phyloP scores from a whole-genome alignment of 1,140 invertebrate species.

The Papilio polyxenes region DNA sequence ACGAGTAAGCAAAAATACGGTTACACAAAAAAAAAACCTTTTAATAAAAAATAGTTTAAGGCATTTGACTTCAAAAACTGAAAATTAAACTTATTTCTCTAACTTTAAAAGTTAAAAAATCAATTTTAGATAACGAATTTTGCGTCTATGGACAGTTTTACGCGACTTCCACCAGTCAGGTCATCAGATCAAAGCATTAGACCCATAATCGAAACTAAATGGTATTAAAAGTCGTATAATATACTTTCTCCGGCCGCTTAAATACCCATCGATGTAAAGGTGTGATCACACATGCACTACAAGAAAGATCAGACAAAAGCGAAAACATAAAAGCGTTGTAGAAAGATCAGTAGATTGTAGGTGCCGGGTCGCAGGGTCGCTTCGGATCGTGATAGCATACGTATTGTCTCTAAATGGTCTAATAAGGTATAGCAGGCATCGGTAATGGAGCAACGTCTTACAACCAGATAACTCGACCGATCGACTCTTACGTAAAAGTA shows the following conservation, averaged over 20 bases:
- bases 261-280: background rate
- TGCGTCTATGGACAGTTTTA: background rate
- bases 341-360: slow-evolving; percentile 29
- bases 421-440: slow-evolving; percentile 31
- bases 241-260: background rate
- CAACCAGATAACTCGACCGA: slow-evolving; percentile 27
- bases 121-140: background rate
- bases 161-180: background rate
- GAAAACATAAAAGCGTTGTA: slow-evolving; percentile 31
- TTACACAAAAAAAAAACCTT: background rate
- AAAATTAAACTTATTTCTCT: background rate
- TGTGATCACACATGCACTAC: slow-evolving; percentile 9
- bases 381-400: slow-evolving; percentile 32
- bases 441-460: slow-evolving; percentile 26
- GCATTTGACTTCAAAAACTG: background rate
- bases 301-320: background rate
- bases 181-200: slow-evolving; percentile 1
- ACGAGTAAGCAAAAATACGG: background rate
- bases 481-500: slow-evolving; percentile 25
- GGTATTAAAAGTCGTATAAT: slow-evolving; percentile 2
- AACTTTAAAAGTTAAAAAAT: background rate
- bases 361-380: slow-evolving; percentile 6
- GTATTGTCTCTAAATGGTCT: slow-evolving; percentile 36
- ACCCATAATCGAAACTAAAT: background rate
- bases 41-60: background rate